phyloP scores from a whole-genome alignment of 2,888 invertebrate genomes.

The Tachina fera region DNA sequence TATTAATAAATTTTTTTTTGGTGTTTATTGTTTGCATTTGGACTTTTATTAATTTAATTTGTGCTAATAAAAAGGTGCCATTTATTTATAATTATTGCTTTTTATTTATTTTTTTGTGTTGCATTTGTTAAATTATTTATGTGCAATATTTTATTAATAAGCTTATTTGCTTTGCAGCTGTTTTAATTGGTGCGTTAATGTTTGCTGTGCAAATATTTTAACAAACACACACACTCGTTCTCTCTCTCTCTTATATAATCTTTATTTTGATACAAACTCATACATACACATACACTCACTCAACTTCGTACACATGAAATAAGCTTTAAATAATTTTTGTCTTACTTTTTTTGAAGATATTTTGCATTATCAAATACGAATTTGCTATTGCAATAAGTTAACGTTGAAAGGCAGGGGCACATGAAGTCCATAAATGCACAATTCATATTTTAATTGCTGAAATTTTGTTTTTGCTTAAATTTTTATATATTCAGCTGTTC shows the following conservation, averaged over 20 bases:
- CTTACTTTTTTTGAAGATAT: background rate
- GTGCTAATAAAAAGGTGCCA: slow-evolving; percentile 59
- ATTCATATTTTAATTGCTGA: background rate
- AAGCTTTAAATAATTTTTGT: background rate
- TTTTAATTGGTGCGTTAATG: slow-evolving; percentile 49
- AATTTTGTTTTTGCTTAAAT: background rate
- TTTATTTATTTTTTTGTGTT: slow-evolving; percentile 5
- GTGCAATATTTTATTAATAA: slow-evolving; percentile 51
- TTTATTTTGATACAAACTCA: background rate
- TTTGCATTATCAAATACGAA: background rate
- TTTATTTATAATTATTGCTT: background rate
- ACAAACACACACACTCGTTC: background rate
- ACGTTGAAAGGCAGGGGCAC: no score
- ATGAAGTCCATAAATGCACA: background rate
- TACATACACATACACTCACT: background rate
- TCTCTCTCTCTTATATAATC: no score
- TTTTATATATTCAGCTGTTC: background rate
- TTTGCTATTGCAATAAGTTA: background rate
- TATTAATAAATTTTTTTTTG: slow-evolving; percentile 11
- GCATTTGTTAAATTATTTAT: slow-evolving; percentile 48
- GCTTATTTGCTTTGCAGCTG: slow-evolving; percentile 33
- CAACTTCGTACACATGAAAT: background rate
- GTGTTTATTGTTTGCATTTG: slow-evolving; percentile 48
- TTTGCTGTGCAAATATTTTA: slow-evolving; percentile 23
- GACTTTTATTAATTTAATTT: slow-evolving; percentile 48